Evolutionary conservation across 1,140 invertebrate species (phyloP), one percentile per base, ranked within the genome.

Genomic region (Arctopsyche grandis): DNA sequence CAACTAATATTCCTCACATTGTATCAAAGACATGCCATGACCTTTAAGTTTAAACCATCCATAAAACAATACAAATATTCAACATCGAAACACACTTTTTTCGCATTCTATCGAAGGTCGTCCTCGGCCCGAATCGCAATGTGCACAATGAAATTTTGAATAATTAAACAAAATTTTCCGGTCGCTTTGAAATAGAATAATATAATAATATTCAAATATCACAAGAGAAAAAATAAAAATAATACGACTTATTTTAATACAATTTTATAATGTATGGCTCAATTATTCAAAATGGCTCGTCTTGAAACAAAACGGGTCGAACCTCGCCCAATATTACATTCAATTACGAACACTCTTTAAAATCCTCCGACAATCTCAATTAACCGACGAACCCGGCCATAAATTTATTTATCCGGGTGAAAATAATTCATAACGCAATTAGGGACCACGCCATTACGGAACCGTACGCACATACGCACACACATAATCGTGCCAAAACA

Each of bases 361-460:
- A 75, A 75, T 58, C 24, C 24, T 58, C 48, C 22, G 44, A 76
- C 74, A 26, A 63, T 48, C 56, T 44, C 56, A 76, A 76, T 76
- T 76, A 76, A 29, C 56, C 12, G 24, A 44, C 5, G 74, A 76
- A 44, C 21, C 63, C n/a, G 24, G 56, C 19, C 74, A 66, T 76
- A 76, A 76, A 76, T 76, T 63, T 24, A 66, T 76, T 76, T 76
- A 76, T 38, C 38, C 69, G 9, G 46, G 19, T 71, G 46, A 71
- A 44, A 56, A 75, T 75, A 75, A 75, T 52, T 75, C 71, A 58
- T 75, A 58, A 46, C 48, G 71, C 71, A 38, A 46, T 56, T 75
- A 75, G 26, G n/a, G 24, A 12, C 29, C 14, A 52, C 14, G 69
- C 21, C 24, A 71, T 46, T 46, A 71, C 46, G 7, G 56, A 9